Base-by-base conservation (phyloP, 2,113 vertebrate genomes). In the Scartelaos histophorus region DNA sequence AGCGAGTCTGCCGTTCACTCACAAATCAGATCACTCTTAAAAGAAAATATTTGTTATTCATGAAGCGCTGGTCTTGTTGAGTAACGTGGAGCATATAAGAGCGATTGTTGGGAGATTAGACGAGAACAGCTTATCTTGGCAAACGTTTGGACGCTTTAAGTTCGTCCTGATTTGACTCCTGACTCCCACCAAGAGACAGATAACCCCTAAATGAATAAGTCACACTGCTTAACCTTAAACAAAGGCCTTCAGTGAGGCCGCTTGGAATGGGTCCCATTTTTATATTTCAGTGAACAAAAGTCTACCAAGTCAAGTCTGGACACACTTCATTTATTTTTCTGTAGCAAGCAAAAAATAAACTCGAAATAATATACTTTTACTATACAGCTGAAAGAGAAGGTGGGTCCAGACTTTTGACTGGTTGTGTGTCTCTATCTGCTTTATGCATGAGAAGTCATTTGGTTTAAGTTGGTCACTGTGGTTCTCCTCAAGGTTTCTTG, bases 1-100 rank as follows among this genome's bases (percentile, higher is more conserved):
- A 29, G 53, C 69, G 70, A 47, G 24, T 70, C 69, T 70, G 60
- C 43, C 66, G 60, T 73, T 71, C 12, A 51, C 29, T 70, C 21
- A 16, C 34, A 49, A 1, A 19, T 62, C 49, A 22, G 76, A 24
- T 46, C 22, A 46, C 67, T 21, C 60, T 77, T 21, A 16, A 56
- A 46, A 1, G 25, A 10, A 64, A 21, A 46, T 17, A 38, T 53
- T 65, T 49, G 60, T 66, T 29, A 69, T 12, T 74, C 47, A 54
- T 67, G 19, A 45, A 45, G n/a, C n/a, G 21, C 47, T 11, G 61
- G 34, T 64, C 21, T 64, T 43, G 61, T 58, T 64, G 61, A 43
- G 61, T 43, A 64, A 64, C 43, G 61, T 64, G 34, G 19, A 38
- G 34, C 34, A 38, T 43, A n/a, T 21, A 64, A 64, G 61, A 64